Evolutionary conservation across 1,140 invertebrate genomes (phyloP).

Genomic region (Heliothis virescens): DNA sequence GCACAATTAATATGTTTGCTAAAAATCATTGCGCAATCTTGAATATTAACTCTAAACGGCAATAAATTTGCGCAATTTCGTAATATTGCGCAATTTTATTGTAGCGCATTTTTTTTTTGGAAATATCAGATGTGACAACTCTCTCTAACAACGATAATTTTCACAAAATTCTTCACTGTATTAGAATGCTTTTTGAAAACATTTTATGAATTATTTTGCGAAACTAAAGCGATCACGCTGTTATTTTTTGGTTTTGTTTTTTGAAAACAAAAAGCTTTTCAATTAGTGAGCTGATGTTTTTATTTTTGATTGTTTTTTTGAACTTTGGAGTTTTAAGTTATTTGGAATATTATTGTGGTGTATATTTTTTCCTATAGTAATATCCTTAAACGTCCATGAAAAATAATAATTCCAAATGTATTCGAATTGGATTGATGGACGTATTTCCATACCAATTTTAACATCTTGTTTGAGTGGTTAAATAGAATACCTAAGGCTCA

Average conservation of each 20-base stretch:
- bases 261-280: conserved; percentile 10
- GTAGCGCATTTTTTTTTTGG: background rate
- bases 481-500: no score
- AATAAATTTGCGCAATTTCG: background rate
- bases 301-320: conserved; percentile 21
- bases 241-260: background rate
- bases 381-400: no score
- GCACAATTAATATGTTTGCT: no score
- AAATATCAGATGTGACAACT: conserved; percentile 4
- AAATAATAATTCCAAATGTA: no score
- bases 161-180: conserved; percentile 37
- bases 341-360: conserved; percentile 32
- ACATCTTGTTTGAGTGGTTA: no score
- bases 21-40: no score
- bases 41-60: no score
- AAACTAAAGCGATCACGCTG: conserved; percentile 17
- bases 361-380: background rate
- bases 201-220: conserved; percentile 40
- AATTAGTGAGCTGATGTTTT: conserved; percentile 45
- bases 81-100: background rate
- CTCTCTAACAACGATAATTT: background rate
- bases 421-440: no score
- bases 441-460: no score
- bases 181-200: conserved; percentile 41
- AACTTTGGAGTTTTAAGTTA: background rate